Percentiles rank a stretch among this genome's conserved stretches.
phyloP scores from a whole-genome alignment of 2,888 invertebrate species.

The Ceriagrion tenellum region DNA sequence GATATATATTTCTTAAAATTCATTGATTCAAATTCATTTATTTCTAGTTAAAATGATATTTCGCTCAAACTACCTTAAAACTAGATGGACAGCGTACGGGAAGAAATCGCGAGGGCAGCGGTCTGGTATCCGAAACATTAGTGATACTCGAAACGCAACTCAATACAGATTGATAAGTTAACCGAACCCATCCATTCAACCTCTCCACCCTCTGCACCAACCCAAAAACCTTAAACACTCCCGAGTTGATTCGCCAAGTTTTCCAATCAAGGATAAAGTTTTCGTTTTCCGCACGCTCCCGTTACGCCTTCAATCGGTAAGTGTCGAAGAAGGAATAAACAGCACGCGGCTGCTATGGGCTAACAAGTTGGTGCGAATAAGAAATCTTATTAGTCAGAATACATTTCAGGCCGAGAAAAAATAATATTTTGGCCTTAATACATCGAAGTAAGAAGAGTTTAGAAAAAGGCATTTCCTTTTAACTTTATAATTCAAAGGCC shows the following conservation, averaged over 20 bases:
- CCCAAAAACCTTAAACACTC: not conserved
- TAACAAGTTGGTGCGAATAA: not conserved
- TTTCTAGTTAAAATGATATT: too few relatives aligned
- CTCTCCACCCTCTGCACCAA: too few relatives aligned
- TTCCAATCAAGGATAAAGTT: conserved; percentile 25
- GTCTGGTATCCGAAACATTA: not conserved
- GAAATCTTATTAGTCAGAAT: too few relatives aligned
- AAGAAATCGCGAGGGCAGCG: not conserved
- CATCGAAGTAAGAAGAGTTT: too few relatives aligned
- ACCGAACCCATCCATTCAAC: not conserved
- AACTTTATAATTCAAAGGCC: too few relatives aligned
- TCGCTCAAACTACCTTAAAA: too few relatives aligned
- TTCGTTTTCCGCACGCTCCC: not conserved
- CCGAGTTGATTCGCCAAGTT: not conserved
- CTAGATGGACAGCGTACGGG: not conserved
- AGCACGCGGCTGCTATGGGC: not conserved
- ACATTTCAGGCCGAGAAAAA: too few relatives aligned
- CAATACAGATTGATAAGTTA: not conserved
- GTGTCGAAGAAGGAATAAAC: not conserved
- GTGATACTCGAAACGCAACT: not conserved
- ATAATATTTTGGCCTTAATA: too few relatives aligned
- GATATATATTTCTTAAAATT: too few relatives aligned
- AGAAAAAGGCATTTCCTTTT: too few relatives aligned
- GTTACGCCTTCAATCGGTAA: not conserved
- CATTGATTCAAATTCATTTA: too few relatives aligned